Percentiles rank a stretch among this genome's conserved stretches.
phyloP scores from a whole-genome alignment of 2,888 invertebrate genomes.

The Eupithecia insigniata region DNA sequence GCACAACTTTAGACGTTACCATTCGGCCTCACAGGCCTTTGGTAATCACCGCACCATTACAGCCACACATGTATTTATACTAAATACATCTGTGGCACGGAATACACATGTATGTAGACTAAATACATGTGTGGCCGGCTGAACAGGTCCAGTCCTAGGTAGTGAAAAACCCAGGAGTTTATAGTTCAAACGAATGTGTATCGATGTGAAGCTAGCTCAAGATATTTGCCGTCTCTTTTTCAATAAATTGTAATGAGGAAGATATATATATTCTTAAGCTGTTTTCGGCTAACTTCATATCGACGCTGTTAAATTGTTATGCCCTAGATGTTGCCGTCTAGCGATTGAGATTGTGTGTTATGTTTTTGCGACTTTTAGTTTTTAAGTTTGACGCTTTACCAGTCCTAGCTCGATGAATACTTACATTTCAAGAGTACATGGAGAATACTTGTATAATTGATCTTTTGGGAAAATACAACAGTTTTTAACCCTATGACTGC shows the following conservation, averaged over 20 bases:
- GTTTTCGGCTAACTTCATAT: slow-evolving; percentile 1
- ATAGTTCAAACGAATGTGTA: slow-evolving; percentile 20
- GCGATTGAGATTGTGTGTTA: slow-evolving; percentile 58
- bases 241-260: not conserved
- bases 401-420: slow-evolving; percentile 13
- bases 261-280: not conserved
- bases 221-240: slow-evolving; percentile 5
- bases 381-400: slow-evolving; percentile 23
- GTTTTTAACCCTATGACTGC: too few species aligned
- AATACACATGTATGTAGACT: slow-evolving; percentile 2
- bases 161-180: slow-evolving; percentile 71
- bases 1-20: slow-evolving; percentile 70
- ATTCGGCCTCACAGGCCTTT: slow-evolving; percentile 55
- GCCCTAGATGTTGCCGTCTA: slow-evolving; percentile 55
- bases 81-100: slow-evolving; percentile 7
- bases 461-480: not conserved
- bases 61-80: not conserved
- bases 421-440: not conserved
- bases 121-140: slow-evolving; percentile 7
- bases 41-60: slow-evolving; percentile 63
- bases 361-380: slow-evolving; percentile 13
- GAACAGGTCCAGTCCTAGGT: slow-evolving; percentile 57
- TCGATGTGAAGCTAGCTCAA: not conserved
- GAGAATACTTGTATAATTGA: not conserved
- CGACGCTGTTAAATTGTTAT: slow-evolving; percentile 42